Conservation (phyloP, 2,113 vertebrate genomes). For the Thermophis baileyi region DNA sequence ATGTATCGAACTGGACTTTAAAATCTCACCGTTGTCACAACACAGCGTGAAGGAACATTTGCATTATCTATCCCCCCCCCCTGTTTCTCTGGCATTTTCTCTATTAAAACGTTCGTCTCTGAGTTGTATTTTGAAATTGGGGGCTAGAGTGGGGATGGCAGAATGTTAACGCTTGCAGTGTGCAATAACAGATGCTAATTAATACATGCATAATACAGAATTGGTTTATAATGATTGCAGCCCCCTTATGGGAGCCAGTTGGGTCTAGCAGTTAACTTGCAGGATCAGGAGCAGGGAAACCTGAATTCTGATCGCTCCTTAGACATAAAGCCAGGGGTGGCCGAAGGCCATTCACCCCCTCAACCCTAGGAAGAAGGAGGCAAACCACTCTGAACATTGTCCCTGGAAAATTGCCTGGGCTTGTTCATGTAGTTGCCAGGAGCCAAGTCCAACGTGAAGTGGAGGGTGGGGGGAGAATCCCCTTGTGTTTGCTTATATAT, state of each 20-base stretch:
- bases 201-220: slow-evolving; percentile 55
- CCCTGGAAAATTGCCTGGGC: background rate
- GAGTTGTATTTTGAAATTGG: slow-evolving; percentile 49
- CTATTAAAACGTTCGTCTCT: background rate
- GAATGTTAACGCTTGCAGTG: slow-evolving; percentile 37
- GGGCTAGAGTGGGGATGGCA: slow-evolving; percentile 43
- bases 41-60: background rate
- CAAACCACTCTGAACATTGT: background rate
- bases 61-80: background rate
- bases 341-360: background rate
- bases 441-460: background rate
- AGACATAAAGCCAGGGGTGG: background rate
- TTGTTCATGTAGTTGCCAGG: background rate
- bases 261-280: background rate
- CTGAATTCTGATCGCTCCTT: background rate
- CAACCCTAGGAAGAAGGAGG: background rate
- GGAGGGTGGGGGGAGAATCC: background rate
- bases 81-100: background rate
- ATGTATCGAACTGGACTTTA: background rate
- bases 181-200: slow-evolving; percentile 62
- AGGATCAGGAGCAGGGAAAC: background rate
- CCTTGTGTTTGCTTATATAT: slow-evolving; percentile 50
- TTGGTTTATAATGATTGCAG: slow-evolving; percentile 56
- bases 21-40: background rate
- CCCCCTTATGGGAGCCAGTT: slow-evolving; percentile 26